Percentiles rank a stretch among this genome's conserved stretches.
phyloP scores from a whole-genome alignment of 2,113 vertebrate genomes.

The Copsychus sechellarum region DNA sequence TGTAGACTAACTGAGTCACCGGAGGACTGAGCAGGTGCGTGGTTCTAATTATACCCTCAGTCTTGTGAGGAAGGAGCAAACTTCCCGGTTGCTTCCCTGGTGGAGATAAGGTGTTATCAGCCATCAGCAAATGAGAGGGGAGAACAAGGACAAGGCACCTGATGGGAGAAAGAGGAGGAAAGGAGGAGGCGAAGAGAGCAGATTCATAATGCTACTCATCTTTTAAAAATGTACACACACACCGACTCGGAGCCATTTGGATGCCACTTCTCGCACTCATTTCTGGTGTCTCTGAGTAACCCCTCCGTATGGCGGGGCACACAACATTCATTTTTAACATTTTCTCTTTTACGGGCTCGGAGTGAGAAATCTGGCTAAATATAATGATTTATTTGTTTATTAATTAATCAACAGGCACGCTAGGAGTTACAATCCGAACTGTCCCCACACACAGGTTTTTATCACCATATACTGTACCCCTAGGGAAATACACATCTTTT shows the following conservation, averaged over 20 bases:
- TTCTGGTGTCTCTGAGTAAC: background rate
- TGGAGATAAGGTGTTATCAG: constrained; percentile 64
- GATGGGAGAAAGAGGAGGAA: constrained; percentile 25
- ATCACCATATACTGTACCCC: background rate
- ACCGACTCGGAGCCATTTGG: background rate
- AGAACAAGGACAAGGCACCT: constrained; percentile 64
- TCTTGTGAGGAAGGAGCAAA: constrained; percentile 54
- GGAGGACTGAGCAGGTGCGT: constrained; percentile 63
- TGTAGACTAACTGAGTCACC: constrained; percentile 56
- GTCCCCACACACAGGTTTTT: constrained; percentile 32
- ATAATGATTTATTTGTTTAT: constrained; percentile 45
- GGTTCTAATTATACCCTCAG: constrained; percentile 66
- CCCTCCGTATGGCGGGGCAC: background rate
- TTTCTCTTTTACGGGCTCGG: background rate
- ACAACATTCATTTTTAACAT: background rate
- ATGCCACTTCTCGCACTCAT: background rate
- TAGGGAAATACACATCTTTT: constrained; percentile 38
- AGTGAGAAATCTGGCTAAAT: constrained; percentile 23
- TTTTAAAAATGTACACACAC: background rate
- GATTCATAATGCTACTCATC: constrained; percentile 3
- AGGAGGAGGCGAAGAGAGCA: background rate
- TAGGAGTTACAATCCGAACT: constrained; percentile 17
- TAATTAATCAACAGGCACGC: constrained; percentile 41
- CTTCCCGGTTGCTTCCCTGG: constrained; percentile 60
- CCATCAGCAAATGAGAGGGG: constrained; percentile 61